Evolutionary conservation across 2,797 vertebrate genomes (phyloP).

Genomic region (Dromococcyx pavoninus): DNA sequence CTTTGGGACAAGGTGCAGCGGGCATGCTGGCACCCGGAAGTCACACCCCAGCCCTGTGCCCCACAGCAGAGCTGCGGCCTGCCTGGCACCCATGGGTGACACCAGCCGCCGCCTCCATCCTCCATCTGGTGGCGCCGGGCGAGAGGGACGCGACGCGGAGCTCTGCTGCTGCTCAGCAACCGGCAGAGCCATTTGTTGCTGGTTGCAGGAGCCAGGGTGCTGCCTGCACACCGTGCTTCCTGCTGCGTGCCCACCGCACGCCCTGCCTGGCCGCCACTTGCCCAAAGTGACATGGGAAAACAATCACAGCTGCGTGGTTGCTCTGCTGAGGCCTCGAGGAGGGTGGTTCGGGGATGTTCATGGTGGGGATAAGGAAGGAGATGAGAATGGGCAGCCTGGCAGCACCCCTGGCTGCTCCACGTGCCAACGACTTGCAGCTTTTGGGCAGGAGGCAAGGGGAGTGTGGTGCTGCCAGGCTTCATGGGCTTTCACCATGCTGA

Average conservation of each 20-base stretch:
- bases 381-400: too few species aligned
- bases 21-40: background rate
- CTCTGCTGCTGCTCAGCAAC: background rate
- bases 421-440: too few species aligned
- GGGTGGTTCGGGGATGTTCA: too few species aligned
- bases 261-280: background rate
- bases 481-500: too few species aligned
- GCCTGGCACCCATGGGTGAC: background rate
- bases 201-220: background rate
- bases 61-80: background rate
- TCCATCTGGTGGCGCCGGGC: background rate
- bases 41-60: background rate
- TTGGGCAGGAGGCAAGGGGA: too few species aligned
- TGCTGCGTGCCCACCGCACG: background rate
- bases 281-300: background rate
- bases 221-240: background rate
- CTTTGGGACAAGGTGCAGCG: background rate
- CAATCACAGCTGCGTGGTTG: rapidly evolving
- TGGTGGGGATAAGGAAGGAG: too few species aligned
- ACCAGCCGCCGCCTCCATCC: rapidly evolving
- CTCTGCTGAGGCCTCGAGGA: background rate
- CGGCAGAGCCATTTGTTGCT: background rate
- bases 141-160: background rate
- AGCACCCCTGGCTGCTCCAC: too few species aligned
- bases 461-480: too few species aligned